These are phyloP conservation scores for Trachurus trachurus DNA, from an alignment of 2,797 vertebrate species.

Conservation along the genomic window DNA sequence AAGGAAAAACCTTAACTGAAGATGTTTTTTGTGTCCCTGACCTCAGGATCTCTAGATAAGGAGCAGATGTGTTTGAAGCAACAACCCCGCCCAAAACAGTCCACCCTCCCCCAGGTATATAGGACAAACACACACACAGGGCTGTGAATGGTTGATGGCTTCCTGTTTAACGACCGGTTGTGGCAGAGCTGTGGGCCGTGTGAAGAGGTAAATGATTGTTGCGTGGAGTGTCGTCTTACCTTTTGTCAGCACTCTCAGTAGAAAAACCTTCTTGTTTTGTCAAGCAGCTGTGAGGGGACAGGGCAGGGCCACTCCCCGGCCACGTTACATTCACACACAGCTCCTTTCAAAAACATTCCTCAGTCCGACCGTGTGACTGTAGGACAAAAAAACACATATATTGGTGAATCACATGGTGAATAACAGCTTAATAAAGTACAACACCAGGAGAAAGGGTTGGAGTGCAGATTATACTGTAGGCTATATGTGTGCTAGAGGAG, in stretches of 20 bases:
- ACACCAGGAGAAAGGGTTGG: neutral
- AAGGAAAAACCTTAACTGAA: too few relatives aligned
- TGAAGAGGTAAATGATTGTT: slow-evolving; percentile 62
- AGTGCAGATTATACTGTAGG: too few relatives aligned
- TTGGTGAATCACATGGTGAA: neutral
- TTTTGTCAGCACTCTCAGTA: slow-evolving; percentile 50
- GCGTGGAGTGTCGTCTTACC: slow-evolving; percentile 60
- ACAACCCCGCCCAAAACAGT: neutral
- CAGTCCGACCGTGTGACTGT: neutral
- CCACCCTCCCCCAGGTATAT: slow-evolving; percentile 20
- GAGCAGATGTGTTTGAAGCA: neutral
- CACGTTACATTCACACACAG: neutral
- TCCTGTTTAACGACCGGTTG: slow-evolving; percentile 15
- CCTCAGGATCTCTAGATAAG: slow-evolving; percentile 18
- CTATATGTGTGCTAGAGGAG: neutral
- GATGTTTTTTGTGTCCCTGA: too few relatives aligned
- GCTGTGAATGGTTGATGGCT: neutral
- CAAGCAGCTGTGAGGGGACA: fast-evolving
- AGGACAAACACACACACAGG: slow-evolving; percentile 6
- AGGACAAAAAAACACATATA: neutral
- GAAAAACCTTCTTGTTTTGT: slow-evolving; percentile 31
- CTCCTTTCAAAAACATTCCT: neutral
- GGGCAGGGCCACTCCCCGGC: slow-evolving; percentile 36
- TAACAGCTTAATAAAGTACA: too few relatives aligned
- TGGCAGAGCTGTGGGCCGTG: slow-evolving; percentile 10